A percentile compares a stretch with the other conserved stretches of the same genome.
phyloP scores from a whole-genome alignment of 2,113 vertebrate genomes.

The Amblyornis subalaris region DNA sequence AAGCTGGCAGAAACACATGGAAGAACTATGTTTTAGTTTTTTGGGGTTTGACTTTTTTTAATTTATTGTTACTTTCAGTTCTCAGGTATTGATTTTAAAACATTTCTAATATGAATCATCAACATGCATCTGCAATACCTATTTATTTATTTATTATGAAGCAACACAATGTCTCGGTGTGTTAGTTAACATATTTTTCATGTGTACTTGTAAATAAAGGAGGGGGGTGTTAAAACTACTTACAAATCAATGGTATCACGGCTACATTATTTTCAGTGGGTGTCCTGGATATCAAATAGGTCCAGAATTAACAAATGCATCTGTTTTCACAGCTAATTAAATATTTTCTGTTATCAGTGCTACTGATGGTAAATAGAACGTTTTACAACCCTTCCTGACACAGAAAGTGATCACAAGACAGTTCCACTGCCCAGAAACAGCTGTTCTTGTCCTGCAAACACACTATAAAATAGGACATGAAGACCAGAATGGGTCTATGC shows the following conservation, averaged over 20 bases:
- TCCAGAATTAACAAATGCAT: background rate
- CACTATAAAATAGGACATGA: background rate
- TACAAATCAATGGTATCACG: background rate
- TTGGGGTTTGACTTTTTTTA: fast-evolving
- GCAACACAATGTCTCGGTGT: background rate
- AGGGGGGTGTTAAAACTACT: background rate
- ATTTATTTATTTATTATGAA: background rate
- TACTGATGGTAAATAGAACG: background rate
- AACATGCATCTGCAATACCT: background rate
- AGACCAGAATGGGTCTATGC: background rate
- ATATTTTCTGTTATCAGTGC: background rate
- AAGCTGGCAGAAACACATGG: background rate
- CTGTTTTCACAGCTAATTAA: background rate
- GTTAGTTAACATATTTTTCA: background rate
- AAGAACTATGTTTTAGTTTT: background rate
- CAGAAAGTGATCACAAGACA: background rate
- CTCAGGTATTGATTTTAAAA: background rate
- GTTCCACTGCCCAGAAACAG: background rate
- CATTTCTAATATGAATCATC: background rate
- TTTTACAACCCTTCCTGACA: background rate
- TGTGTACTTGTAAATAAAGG: background rate
- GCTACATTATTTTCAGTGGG: background rate
- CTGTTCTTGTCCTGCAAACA: background rate
- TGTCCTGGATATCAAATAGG: background rate
- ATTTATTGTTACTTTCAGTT: background rate